Percentiles rank a stretch among this genome's conserved stretches.
Evolutionary conservation across 2,797 vertebrate genomes (phyloP).

Genomic region (Thunnus albacares): DNA sequence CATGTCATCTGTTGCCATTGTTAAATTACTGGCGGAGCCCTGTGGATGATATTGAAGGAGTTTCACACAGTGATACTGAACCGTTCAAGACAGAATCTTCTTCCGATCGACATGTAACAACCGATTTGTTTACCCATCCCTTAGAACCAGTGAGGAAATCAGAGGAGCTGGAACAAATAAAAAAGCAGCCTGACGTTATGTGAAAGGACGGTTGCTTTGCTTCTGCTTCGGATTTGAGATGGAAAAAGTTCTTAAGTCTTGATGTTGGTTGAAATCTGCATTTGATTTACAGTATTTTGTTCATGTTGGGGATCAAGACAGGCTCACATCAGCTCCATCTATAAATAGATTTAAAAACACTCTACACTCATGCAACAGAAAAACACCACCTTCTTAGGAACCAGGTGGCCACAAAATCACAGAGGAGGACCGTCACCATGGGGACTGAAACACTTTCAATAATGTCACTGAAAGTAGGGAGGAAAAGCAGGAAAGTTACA

Average conservation of each 20-base stretch:
- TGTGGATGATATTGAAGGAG: not conserved
- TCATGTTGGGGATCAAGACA: not conserved
- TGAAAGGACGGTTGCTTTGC: not conserved
- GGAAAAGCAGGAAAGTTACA: conserved; percentile 2
- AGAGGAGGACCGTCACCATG: too few relatives aligned
- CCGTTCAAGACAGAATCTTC: not conserved
- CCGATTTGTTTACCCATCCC: not conserved
- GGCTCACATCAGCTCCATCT: not conserved
- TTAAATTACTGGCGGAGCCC: not conserved
- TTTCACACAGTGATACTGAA: not conserved
- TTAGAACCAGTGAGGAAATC: not conserved
- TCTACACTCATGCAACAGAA: not conserved
- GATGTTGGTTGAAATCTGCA: not conserved
- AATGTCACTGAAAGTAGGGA: not conserved
- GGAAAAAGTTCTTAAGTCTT: not conserved
- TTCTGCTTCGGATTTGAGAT: not conserved
- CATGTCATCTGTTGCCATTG: not conserved
- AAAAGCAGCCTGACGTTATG: not conserved
- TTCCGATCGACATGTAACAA: not conserved
- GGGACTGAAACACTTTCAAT: not conserved
- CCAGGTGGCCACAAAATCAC: conserved; percentile 1
- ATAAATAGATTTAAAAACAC: not conserved
- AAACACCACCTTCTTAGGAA: not conserved
- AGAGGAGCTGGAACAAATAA: not conserved
- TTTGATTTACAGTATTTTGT: not conserved